Conservation (phyloP, 2,888 invertebrate species). For the Synergus itoensis region DNA sequence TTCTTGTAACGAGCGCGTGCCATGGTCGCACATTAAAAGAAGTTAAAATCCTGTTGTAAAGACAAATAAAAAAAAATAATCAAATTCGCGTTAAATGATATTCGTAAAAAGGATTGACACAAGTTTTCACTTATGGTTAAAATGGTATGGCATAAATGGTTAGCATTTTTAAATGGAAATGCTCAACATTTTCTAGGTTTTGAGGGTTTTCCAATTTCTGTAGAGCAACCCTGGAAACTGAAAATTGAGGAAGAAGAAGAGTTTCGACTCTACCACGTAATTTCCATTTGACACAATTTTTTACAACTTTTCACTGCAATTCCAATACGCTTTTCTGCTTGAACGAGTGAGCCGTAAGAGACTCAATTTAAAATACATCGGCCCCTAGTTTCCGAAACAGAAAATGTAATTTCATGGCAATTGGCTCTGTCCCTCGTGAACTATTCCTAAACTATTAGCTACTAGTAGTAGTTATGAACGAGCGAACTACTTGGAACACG, state of each 20-base stretch:
- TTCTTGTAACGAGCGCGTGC: slow-evolving; percentile 24
- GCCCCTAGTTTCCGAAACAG: neutral
- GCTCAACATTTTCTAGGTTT: neutral
- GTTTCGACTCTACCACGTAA: no score
- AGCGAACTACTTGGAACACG: slow-evolving; percentile 49
- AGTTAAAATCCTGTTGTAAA: neutral
- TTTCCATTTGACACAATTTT: neutral
- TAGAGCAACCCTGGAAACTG: no score
- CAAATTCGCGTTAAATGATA: neutral
- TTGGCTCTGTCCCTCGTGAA: neutral
- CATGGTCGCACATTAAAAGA: slow-evolving; percentile 3
- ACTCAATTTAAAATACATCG: neutral
- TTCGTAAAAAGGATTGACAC: neutral
- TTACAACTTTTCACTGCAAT: neutral
- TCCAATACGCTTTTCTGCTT: neutral
- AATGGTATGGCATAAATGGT: no score
- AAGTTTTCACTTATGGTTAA: neutral
- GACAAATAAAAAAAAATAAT: slow-evolving; percentile 13
- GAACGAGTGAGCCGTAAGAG: neutral
- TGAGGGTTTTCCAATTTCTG: no score
- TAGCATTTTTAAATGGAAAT: neutral
- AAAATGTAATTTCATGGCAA: neutral
- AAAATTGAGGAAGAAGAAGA: no score
- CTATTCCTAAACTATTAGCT: slow-evolving; percentile 17
- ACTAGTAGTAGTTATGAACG: slow-evolving; percentile 41